Percentiles rank a stretch among this genome's conserved stretches.
Conservation (phyloP, 2,888 invertebrate species). For the Cynaeus angustus region DNA sequence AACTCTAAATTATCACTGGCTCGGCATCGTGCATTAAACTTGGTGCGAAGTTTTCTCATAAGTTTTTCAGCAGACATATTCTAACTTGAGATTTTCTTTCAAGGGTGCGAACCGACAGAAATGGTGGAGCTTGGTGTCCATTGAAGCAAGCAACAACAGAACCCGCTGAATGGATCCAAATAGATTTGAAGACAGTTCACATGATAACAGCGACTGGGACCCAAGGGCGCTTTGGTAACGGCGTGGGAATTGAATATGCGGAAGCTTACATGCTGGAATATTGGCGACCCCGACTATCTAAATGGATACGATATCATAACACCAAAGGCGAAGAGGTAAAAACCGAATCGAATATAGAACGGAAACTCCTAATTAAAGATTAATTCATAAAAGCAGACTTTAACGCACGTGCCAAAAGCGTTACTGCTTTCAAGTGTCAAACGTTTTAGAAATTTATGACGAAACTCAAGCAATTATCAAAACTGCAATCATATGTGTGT, state of each 20-base stretch:
- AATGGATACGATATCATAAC: conserved; percentile 88
- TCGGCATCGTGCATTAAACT: conserved; percentile 1
- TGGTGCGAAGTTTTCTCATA: not conserved
- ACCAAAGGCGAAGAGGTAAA: conserved; percentile 85
- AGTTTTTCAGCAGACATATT: conserved; percentile 7
- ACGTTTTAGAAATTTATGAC: conserved; percentile 48
- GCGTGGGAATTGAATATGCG: conserved; percentile 90
- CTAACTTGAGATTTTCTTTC: conserved; percentile 57
- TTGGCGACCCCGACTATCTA: conserved; percentile 84
- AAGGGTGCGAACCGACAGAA: conserved; percentile 88
- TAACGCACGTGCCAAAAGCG: conserved; percentile 47
- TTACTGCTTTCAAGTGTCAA: conserved; percentile 45
- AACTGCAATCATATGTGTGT: conserved; percentile 60
- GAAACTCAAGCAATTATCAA: conserved; percentile 61
- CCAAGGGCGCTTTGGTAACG: conserved; percentile 95
- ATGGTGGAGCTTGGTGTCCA: conserved; percentile 97
- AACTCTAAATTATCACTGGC: conserved; percentile 2
- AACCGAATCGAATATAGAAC: conserved; percentile 24
- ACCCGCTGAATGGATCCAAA: conserved; percentile 85
- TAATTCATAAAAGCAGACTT: conserved; percentile 36
- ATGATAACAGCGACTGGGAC: conserved; percentile 89
- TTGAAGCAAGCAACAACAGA: conserved; percentile 85
- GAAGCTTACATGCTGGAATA: conserved; percentile 90
- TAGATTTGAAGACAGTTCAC: conserved; percentile 85
- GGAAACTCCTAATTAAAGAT: conserved; percentile 41